Evolutionary conservation across 2,797 vertebrate genomes (phyloP).

Genomic region (Coranthus polyacanthus): DNA sequence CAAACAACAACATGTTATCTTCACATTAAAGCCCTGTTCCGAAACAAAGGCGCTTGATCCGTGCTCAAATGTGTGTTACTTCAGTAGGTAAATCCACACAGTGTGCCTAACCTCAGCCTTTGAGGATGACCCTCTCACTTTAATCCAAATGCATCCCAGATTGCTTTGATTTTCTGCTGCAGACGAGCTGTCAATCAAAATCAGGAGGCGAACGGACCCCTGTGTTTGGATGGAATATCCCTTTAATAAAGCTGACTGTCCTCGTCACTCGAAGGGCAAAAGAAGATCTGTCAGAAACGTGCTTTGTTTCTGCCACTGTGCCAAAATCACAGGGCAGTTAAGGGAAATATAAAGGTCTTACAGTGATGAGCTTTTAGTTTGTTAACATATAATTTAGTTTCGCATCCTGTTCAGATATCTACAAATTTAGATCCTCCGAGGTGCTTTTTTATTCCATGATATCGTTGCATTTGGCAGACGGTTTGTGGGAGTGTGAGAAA

Average conservation of each 20-base stretch:
- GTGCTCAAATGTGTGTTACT: conserved; percentile 17
- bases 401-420: conserved; percentile 38
- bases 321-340: conserved; percentile 46
- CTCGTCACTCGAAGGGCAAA: conserved; percentile 32
- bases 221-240: conserved; percentile 56
- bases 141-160: conserved; percentile 55
- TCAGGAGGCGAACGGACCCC: conserved; percentile 8
- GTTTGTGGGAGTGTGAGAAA: conserved; percentile 79
- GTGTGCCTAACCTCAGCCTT: conserved; percentile 56
- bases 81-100: conserved; percentile 23
- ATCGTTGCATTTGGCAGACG: conserved; percentile 74
- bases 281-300: background rate
- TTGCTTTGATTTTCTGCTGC: conserved; percentile 56
- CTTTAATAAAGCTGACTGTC: conserved; percentile 64
- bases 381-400: conserved; percentile 33
- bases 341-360: conserved; percentile 47
- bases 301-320: conserved; percentile 11
- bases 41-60: conserved; percentile 73
- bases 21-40: conserved; percentile 70
- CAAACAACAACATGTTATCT: conserved; percentile 82
- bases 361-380: conserved; percentile 27
- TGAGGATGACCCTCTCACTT: conserved; percentile 60
- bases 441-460: conserved; percentile 50
- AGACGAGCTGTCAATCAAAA: conserved; percentile 71
- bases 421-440: conserved; percentile 63